Percentiles rank a stretch among this genome's conserved stretches.
These are phyloP conservation scores for Cotesia chilonis DNA, from an alignment of 1,140 invertebrate genomes.

Conservation along the genomic window DNA sequence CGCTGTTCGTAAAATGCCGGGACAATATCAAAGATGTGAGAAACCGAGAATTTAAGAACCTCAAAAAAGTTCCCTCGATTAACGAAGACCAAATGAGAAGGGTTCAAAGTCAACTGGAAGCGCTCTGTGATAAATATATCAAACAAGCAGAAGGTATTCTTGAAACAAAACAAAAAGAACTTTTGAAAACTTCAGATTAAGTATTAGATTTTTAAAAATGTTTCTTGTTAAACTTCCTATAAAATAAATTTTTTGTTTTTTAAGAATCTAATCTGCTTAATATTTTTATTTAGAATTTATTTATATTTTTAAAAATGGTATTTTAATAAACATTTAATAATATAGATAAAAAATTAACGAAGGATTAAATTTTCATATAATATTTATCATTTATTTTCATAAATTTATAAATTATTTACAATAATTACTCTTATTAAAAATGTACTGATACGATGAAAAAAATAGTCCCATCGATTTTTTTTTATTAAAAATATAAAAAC, in stretches of 20 bases:
- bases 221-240: too few relatives aligned
- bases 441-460: neutral
- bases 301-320: neutral
- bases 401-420: conserved; percentile 7
- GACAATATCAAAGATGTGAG: conserved; percentile 82
- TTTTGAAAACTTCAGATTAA: conserved; percentile 65
- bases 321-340: neutral
- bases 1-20: conserved; percentile 80
- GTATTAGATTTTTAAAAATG: too few relatives aligned
- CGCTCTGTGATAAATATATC: conserved; percentile 73
- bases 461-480: too few relatives aligned
- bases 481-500: too few relatives aligned
- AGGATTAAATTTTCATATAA: conserved; percentile 39
- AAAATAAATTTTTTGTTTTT: too few relatives aligned
- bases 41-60: conserved; percentile 75
- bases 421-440: conserved; percentile 15
- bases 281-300: neutral
- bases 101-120: conserved; percentile 74
- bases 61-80: conserved; percentile 73
- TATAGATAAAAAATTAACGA: neutral
- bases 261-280: neutral
- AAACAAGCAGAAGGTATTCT: conserved; percentile 74
- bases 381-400: conserved; percentile 1
- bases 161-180: conserved; percentile 76
- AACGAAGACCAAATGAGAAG: conserved; percentile 74